Percentiles rank a stretch among this genome's conserved stretches.
phyloP scores from a whole-genome alignment of 92 coral and sea anemone genomes.

The Parazoanthus swiftii region DNA sequence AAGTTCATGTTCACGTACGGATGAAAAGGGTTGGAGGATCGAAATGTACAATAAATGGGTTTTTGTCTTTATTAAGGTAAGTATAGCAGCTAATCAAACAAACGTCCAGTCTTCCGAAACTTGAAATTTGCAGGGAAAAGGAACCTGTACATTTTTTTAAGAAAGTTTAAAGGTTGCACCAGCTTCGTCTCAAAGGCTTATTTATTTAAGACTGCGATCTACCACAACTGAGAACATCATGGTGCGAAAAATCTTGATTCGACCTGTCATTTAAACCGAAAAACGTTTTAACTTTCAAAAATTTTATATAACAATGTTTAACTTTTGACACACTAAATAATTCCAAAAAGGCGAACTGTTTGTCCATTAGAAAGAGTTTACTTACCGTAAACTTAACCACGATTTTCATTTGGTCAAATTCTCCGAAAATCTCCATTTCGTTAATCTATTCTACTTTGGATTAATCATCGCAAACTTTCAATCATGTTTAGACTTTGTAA shows the following conservation, averaged over 20 bases:
- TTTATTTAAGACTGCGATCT: not conserved
- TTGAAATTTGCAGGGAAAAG: not conserved
- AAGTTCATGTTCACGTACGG: not conserved
- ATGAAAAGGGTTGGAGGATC: not conserved
- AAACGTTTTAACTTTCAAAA: not conserved
- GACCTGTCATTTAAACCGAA: not conserved
- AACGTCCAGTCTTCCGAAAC: not conserved
- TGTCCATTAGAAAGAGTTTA: constrained; percentile 5
- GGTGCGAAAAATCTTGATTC: not conserved
- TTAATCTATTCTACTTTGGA: not conserved
- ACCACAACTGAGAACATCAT: not conserved
- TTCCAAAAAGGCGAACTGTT: not conserved
- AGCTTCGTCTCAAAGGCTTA: not conserved
- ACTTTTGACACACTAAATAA: not conserved
- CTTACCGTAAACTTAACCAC: not conserved
- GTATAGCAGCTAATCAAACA: not conserved
- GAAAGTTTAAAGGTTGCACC: not conserved
- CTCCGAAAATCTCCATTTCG: not conserved
- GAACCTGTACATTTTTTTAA: not conserved
- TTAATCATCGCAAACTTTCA: constrained; percentile 9
- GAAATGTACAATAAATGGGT: not conserved
- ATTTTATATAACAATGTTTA: not conserved
- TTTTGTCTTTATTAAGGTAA: constrained; percentile 4
- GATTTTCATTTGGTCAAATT: not conserved
- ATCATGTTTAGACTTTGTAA: not conserved